Percentiles rank a stretch among this genome's conserved stretches.
Evolutionary conservation across 2,888 invertebrate species (phyloP).

Genomic region (Nymphalis polychloros): DNA sequence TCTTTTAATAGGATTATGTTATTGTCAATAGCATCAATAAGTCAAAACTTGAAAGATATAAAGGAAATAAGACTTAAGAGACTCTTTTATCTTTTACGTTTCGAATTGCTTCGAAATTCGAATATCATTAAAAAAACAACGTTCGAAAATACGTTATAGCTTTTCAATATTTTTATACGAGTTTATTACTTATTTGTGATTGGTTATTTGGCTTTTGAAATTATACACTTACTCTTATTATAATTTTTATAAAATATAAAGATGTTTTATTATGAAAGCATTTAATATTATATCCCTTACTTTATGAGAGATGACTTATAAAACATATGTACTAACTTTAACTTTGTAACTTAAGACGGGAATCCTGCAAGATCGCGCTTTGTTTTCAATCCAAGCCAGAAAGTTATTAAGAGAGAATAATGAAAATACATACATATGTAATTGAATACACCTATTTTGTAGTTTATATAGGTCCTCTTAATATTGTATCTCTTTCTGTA

Average conservation of each 20-base stretch:
- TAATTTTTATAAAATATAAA: neutral
- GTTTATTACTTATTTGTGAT: neutral
- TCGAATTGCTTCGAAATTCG: conserved; percentile 2
- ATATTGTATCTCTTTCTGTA: too few relatives aligned
- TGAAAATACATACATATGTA: too few relatives aligned
- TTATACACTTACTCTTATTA: neutral
- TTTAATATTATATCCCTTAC: neutral
- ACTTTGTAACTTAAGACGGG: too few relatives aligned
- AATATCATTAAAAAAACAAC: conserved; percentile 1
- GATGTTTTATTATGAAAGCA: neutral
- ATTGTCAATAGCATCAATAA: conserved; percentile 21
- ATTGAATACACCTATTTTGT: too few relatives aligned
- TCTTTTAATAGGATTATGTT: conserved; percentile 28
- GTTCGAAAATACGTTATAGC: neutral
- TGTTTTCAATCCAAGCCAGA: too few relatives aligned
- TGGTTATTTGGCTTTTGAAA: neutral
- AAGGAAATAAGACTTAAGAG: conserved; percentile 12
- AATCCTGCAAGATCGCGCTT: too few relatives aligned
- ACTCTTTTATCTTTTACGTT: conserved; percentile 14
- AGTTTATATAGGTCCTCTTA: too few relatives aligned
- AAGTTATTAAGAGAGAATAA: too few relatives aligned
- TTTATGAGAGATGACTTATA: too few relatives aligned
- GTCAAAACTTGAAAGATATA: conserved; percentile 23
- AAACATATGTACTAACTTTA: too few relatives aligned
- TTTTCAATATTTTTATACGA: conserved; percentile 4